Conservation (phyloP, 2,888 invertebrate genomes). For the Odontocolon sp. region DNA sequence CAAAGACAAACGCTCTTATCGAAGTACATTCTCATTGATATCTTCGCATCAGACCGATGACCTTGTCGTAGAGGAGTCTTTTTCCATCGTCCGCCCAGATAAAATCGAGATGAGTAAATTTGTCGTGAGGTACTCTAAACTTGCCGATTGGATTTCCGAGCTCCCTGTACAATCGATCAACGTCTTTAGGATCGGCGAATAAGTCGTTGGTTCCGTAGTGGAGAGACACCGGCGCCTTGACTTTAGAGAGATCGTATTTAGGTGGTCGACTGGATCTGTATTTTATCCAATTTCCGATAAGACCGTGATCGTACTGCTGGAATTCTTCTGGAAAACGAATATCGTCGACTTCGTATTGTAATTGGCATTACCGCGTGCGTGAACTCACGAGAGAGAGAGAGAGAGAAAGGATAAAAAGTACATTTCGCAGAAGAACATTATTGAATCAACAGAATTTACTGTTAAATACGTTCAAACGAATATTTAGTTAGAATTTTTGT, state of each 20-base stretch:
- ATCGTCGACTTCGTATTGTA: too few species aligned
- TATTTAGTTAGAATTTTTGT: too few species aligned
- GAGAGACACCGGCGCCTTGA: constrained; percentile 84
- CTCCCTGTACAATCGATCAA: constrained; percentile 80
- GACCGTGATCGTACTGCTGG: constrained; percentile 69
- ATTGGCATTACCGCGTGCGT: too few species aligned
- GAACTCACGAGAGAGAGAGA: too few species aligned
- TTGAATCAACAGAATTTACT: too few species aligned
- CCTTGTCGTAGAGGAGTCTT: constrained; percentile 81
- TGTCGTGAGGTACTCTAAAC: constrained; percentile 81
- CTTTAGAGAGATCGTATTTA: constrained; percentile 81
- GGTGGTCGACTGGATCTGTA: constrained; percentile 67
- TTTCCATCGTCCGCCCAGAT: constrained; percentile 84
- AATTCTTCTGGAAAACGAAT: constrained; percentile 75
- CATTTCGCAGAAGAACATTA: too few species aligned
- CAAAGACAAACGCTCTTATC: background rate
- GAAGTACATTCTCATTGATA: background rate
- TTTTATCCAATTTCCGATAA: constrained; percentile 56
- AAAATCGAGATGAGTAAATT: constrained; percentile 86
- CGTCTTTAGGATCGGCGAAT: constrained; percentile 83
- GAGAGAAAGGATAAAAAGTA: background rate
- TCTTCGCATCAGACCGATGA: constrained; percentile 57
- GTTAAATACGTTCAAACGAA: too few species aligned
- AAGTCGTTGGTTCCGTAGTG: constrained; percentile 86
- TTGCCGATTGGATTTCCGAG: constrained; percentile 82